Conservation (phyloP, 2,888 invertebrate genomes). For the Drosophila macrospina region DNA sequence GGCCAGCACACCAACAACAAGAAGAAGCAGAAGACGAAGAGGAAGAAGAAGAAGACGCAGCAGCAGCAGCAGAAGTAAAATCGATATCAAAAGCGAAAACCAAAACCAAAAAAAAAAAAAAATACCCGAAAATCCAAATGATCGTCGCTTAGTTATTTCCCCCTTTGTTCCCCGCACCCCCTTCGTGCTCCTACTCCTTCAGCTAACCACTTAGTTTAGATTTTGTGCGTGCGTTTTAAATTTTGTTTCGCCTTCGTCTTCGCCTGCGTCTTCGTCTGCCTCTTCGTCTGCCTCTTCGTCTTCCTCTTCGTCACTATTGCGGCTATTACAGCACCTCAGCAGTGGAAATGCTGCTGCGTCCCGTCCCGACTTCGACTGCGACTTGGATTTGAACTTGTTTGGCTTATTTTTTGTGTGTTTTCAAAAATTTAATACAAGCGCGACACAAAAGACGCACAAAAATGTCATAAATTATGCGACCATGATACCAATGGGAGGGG, state of each 20-base stretch:
- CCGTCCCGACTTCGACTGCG: conserved; percentile 24
- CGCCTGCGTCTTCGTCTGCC: no score
- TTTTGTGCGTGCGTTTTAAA: conserved; percentile 77
- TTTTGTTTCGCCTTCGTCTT: conserved; percentile 56
- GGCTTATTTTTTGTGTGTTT: conserved; percentile 36
- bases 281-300: no score
- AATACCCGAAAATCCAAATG: conserved; percentile 62
- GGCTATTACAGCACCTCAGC: conserved; percentile 56
- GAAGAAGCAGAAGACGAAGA: conserved; percentile 21
- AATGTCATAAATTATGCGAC: conserved; percentile 83
- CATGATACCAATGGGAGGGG: conserved; percentile 73
- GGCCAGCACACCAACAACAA: conserved; percentile 25
- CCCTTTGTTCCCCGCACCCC: conserved; percentile 4
- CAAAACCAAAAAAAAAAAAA: conserved; percentile 38
- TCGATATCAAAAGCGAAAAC: conserved; percentile 63
- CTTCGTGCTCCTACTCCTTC: neutral
- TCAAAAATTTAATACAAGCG: conserved; percentile 77
- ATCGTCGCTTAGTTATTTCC: conserved; percentile 67
- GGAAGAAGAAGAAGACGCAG: conserved; percentile 1
- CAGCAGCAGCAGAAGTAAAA: conserved; percentile 38
- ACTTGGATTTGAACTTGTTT: conserved; percentile 60
- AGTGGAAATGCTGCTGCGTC: conserved; percentile 65
- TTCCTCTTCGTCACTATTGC: conserved; percentile 38
- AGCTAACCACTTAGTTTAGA: conserved; percentile 53
- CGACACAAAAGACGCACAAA: conserved; percentile 83